Percentiles rank a stretch among this genome's conserved stretches.
Evolutionary conservation across 2,113 vertebrate species (phyloP).

Genomic region (Cololabis saira): DNA sequence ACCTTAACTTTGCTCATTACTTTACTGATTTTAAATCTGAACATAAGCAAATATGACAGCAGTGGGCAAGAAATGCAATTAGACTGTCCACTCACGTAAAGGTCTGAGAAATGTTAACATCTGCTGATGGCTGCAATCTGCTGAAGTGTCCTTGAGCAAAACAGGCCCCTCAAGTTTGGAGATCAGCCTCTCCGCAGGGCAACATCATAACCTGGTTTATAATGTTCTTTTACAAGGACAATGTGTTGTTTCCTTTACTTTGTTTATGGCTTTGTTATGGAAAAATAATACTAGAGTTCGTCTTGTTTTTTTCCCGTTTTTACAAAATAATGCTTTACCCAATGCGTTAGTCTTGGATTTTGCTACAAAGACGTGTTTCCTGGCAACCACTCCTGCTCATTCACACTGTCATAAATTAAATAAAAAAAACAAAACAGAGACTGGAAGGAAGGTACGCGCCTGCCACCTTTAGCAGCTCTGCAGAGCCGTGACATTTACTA

Average conservation of each 20-base stretch:
- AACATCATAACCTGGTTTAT: constrained; percentile 14
- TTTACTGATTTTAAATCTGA: not conserved
- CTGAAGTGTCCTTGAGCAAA: constrained; percentile 27
- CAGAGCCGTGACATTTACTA: constrained; percentile 1
- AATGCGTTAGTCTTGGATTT: constrained; percentile 10
- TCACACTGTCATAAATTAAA: not conserved
- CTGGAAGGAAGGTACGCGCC: no score
- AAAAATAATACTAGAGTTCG: no score
- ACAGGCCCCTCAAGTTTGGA: not conserved
- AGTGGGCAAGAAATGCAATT: not conserved
- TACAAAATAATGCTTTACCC: not conserved
- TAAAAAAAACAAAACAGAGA: not conserved
- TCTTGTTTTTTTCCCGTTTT: not conserved
- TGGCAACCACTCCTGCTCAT: not conserved
- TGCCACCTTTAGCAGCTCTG: not conserved
- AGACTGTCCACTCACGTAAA: not conserved
- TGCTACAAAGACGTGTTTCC: not conserved
- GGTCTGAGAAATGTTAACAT: not conserved
- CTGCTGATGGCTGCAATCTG: constrained; percentile 7
- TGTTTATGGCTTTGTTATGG: no score
- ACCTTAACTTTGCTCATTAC: not conserved
- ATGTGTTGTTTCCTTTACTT: constrained; percentile 26
- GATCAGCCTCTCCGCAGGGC: not conserved
- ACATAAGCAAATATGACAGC: not conserved
- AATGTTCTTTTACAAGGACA: constrained; percentile 27